Base-by-base conservation (phyloP, 2,888 invertebrate genomes). In the Smittia sp. region DNA sequence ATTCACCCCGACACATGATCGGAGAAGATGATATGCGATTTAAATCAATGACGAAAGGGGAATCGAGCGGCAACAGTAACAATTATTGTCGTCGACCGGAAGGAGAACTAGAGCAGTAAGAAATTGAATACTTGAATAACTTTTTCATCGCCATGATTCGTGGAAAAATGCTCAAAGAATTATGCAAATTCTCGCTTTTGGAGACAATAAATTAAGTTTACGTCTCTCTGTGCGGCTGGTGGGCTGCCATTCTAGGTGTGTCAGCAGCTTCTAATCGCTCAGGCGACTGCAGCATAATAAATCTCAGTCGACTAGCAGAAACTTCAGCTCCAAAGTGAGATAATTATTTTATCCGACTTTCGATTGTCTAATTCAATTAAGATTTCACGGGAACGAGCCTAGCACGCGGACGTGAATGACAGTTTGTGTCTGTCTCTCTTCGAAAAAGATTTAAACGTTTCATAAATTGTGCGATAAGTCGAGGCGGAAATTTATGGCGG, bases 351-450 rank as follows among this genome's bases (percentile, higher is more conserved):
- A 20, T 39, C 6, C 18, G 20, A 18, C 9, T 18, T 52, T 32
- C 32, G 65, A 67, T 67, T 67, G 67, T 67, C 67, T 38, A 41
- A 67, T 67, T 67, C 67, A 67, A 67, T 67, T 67, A 67, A 58
- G 41, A 67, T 67, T 67, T 27, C 67, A 66, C 39, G 32, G 11
- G 11, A 2, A 6, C 46, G 11, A 6, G 2, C 46, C 2, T 46
- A 13, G 15, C 46, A n/a, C 2, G 6, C 46, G 11, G 46, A 46
- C 46, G 65, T 65, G 32, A 65, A 25, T 67, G 15, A 58, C 3
- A 15, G 15, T 39, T n/a, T 39, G 39, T 67, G 25, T n/a, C 25
- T 15, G 20, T 1, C 22, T 27, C 20, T 25, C 2, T 4, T 18
- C 24, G 27, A 27, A 41, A 38, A 18, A 13, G 39, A 27, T 20